A percentile compares a stretch with the other conserved stretches of the same genome.
These are phyloP conservation scores for Acipenser ruthenus DNA, from an alignment of 2,797 vertebrate species.

Conservation along the genomic window DNA sequence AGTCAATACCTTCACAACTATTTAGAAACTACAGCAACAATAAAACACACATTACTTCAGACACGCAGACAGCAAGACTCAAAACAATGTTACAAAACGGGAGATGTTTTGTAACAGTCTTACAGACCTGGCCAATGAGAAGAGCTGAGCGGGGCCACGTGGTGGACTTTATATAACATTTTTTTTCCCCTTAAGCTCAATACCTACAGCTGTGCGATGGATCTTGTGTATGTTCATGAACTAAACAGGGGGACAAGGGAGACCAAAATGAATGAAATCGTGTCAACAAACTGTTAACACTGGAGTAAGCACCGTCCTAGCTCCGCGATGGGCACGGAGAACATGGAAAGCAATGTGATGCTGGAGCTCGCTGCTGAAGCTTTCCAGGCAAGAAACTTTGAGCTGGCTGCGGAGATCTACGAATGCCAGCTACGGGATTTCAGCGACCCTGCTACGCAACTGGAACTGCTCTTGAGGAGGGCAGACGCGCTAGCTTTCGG, in stretches of 20 bases:
- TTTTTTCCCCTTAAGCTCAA: conserved; percentile 32
- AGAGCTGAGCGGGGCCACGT: conserved; percentile 53
- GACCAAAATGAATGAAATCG: conserved; percentile 9
- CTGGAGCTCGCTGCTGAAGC: conserved; percentile 59
- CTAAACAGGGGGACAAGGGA: conserved; percentile 16
- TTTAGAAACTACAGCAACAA: too few species aligned
- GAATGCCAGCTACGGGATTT: conserved; percentile 44
- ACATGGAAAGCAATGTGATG: conserved; percentile 40
- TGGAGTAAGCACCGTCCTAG: too few species aligned
- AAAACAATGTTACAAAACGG: conserved; percentile 66
- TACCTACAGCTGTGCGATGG: conserved; percentile 13
- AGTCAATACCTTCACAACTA: too few species aligned
- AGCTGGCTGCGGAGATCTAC: conserved; percentile 61
- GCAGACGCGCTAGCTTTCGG: conserved; percentile 59
- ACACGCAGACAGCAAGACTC: conserved; percentile 41
- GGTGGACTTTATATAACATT: conserved; percentile 68
- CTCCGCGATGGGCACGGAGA: conserved; percentile 39
- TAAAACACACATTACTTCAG: background rate
- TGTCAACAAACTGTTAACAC: background rate
- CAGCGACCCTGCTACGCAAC: conserved; percentile 33
- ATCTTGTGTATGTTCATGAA: conserved; percentile 30
- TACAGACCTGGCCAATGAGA: conserved; percentile 64
- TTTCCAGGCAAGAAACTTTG: conserved; percentile 58
- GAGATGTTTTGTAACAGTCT: conserved; percentile 78
- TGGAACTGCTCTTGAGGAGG: conserved; percentile 49